Percentiles rank a stretch among this genome's conserved stretches.
Conservation (phyloP, 2,113 vertebrate species). For the Percina caprodes region DNA sequence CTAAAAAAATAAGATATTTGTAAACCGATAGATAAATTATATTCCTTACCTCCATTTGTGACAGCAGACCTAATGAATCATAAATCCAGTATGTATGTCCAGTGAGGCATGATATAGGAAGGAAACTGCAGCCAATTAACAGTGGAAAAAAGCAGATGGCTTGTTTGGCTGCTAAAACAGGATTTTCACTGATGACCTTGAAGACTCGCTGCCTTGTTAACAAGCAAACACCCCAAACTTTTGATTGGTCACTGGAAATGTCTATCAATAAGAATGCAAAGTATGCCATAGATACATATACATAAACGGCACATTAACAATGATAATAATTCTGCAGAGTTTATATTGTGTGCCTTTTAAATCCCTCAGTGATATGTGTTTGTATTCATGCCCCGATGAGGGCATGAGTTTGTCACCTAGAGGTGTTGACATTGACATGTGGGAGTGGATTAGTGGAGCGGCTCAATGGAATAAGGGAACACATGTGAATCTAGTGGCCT, state of each 20-base stretch:
- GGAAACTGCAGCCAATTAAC: constrained; percentile 68
- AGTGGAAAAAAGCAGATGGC: constrained; percentile 68
- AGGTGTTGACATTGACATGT: constrained; percentile 53
- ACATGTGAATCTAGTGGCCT: constrained; percentile 42
- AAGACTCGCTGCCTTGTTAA: constrained; percentile 45
- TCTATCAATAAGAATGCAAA: constrained; percentile 54
- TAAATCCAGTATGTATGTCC: constrained; percentile 8
- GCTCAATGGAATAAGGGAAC: constrained; percentile 54
- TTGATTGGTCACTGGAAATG: constrained; percentile 46
- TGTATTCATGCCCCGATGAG: constrained; percentile 27
- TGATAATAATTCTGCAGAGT: background rate
- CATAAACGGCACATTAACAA: background rate
- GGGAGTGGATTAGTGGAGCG: constrained; percentile 52
- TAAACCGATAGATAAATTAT: background rate
- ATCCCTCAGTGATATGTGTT: background rate
- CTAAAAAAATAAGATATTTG: constrained; percentile 3
- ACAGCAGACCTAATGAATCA: constrained; percentile 26
- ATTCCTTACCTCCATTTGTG: background rate
- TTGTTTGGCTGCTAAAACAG: constrained; percentile 75
- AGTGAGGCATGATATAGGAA: constrained; percentile 29
- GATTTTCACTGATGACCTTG: constrained; percentile 74
- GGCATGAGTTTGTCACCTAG: constrained; percentile 28
- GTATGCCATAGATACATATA: background rate
- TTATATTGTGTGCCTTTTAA: constrained; percentile 4
- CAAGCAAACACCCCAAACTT: constrained; percentile 41